Evolutionary conservation across 2,888 invertebrate species (phyloP), one percentile per base, ranked within the genome.

Genomic region (Cabera pusaria): DNA sequence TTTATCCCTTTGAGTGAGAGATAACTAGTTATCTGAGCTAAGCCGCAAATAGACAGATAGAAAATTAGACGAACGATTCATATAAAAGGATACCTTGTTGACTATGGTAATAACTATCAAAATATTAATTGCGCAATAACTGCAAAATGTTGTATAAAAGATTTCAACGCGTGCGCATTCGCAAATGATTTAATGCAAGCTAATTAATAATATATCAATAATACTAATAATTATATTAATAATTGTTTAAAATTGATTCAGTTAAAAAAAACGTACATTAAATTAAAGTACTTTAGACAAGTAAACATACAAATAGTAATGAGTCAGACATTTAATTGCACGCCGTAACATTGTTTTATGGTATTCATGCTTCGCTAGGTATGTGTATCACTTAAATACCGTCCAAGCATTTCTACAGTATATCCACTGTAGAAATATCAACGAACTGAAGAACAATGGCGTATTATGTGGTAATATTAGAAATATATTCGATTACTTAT

Each of bases 401-500:
- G 74, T 70, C 78, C 80, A 72, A 76, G 68, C 79, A 70, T 73
- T 79, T n/a, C n/a, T n/a, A n/a, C n/a, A n/a, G 75, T 64, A 79
- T 81, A 81, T 79, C n/a, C n/a, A 71, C 67, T 72, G 72, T 74
- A 85, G 80, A 80, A 85, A 85, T 82, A 86, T 81, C 81, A 80
- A 72, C 75, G 74, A 75, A 75, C 78, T 70, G 66, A 68, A 79
- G 86, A 87, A 87, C 87, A 87, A 87, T 87, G 79, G 87, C 68
- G 86, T 81, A 87, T 87, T 87, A 87, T 87, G 87, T 87, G 87
- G 84, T 86, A 87, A 87, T 87, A 85, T 81, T 85, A 82, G 78
- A 86, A 85, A 87, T 86, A 84, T 84, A 87, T 87, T 80, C 83
- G 72, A 81, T 82, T 79, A 72, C 72, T 82, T 79, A 77, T 76